Base-by-base conservation (phyloP, 2,888 invertebrate genomes). In the Meghimatium bilineatum region DNA sequence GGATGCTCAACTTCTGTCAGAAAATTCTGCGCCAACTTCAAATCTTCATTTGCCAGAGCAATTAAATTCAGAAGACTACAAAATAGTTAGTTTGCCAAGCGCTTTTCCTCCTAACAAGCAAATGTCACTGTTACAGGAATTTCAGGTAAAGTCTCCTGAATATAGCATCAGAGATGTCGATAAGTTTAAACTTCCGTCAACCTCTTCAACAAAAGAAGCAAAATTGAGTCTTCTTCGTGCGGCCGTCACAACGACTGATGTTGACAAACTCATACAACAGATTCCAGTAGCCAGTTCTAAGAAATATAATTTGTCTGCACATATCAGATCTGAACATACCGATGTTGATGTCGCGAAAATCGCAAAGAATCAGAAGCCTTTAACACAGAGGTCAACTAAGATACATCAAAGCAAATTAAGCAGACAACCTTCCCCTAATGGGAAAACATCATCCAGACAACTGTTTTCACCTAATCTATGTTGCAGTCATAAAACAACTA, bases 241-340 rank as follows among this genome's bases (percentile, higher is more conserved):
- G 52, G 83, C 83, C 44, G 79, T 83, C 34, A 83, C 79, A n/a
- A 44, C 72, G 34, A 74, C 83, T 29, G 83, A 83, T 74, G 79
- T 83, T 34, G 83, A 83, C 66, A 79, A 79, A 49, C 79, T 83
- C n/a, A 83, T 83, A 63, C 49, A 83, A 23, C 78, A 83, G 14
- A 72, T 83, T 34, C 83, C 83, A 32, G n/a, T 79, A 17, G 52
- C 52, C n/a, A 76, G 60, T 49, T 34, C 38, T 34, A 72, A 49
- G 0, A 72, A 71, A 26, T 81, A 52, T 29, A 52, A 81, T 1
- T 60, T n/a, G 14, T 29, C 72, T 5, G 32, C 60, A n/a, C 44
- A n/a, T 0, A 29, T 23, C 14, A 49, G n/a, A 71, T 20, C 34
- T 34, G 29, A 17, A 12, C 60, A 76, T 32, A 14, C 32, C 26